phyloP scores from a whole-genome alignment of 2,113 vertebrate species.

The Furnarius figulus region DNA sequence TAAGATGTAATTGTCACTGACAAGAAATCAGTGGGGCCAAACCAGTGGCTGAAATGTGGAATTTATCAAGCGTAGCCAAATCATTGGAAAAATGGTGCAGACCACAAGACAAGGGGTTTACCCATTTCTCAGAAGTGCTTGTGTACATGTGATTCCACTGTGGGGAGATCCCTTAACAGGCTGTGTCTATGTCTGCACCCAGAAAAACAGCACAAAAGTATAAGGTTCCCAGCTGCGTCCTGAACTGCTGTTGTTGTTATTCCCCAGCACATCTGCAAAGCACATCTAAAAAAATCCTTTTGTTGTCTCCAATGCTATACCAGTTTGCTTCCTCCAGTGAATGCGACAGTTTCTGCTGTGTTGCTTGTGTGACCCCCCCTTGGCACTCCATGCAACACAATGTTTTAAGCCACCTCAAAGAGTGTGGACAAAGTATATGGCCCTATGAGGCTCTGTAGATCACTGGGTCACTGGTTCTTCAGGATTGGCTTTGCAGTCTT shows the following conservation, averaged over 20 bases:
- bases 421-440: neutral
- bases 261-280: neutral
- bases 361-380: neutral
- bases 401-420: neutral
- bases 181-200: neutral
- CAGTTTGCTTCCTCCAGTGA: neutral
- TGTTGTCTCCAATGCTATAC: neutral
- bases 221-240: neutral
- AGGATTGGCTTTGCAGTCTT: neutral
- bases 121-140: neutral
- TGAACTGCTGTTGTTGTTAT: neutral
- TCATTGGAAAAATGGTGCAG: neutral
- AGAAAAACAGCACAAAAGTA: neutral
- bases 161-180: neutral
- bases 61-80: neutral
- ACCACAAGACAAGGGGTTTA: neutral
- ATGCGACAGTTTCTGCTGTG: neutral
- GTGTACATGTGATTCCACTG: fast-evolving
- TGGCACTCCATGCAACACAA: fast-evolving
- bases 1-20: neutral
- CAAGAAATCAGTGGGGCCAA: neutral
- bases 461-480: neutral
- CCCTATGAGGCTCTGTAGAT: neutral
- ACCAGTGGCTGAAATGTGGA: neutral
- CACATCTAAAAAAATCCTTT: neutral